Conservation (phyloP, 2,888 invertebrate species). For the Carpatolechia fugitivella region DNA sequence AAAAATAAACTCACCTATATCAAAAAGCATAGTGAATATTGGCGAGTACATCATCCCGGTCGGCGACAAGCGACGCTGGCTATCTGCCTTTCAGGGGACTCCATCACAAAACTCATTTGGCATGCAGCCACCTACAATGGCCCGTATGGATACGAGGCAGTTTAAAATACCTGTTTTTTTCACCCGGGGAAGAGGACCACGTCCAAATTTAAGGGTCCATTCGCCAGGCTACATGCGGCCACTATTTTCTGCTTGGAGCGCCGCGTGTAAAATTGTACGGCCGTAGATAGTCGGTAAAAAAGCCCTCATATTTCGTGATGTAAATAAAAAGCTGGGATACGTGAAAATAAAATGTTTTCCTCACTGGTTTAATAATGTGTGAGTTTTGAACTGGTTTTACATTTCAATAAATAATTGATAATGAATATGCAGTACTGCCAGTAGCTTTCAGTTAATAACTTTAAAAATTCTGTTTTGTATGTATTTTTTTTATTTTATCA, state of each 20-base stretch:
- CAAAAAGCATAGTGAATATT: slow-evolving; percentile 30
- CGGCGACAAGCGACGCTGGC: slow-evolving; percentile 35
- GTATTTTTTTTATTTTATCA: no score
- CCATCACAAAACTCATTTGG: slow-evolving; percentile 77
- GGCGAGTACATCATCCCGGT: slow-evolving; percentile 12
- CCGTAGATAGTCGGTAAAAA: slow-evolving; percentile 7
- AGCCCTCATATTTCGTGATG: slow-evolving; percentile 1
- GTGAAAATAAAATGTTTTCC: slow-evolving; percentile 1
- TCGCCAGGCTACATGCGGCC: slow-evolving; percentile 7
- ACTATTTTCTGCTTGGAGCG: slow-evolving; percentile 14
- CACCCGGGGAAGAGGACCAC: slow-evolving; percentile 45
- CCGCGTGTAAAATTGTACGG: slow-evolving; percentile 11
- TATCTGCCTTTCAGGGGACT: slow-evolving; percentile 64
- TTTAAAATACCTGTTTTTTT: slow-evolving; percentile 71
- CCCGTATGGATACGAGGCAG: slow-evolving; percentile 62
- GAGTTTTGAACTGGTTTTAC: not conserved
- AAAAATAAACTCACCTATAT: slow-evolving; percentile 18
- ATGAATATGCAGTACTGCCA: no score
- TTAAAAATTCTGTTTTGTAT: not conserved
- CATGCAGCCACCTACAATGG: slow-evolving; percentile 73
- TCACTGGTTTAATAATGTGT: not conserved
- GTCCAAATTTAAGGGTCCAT: slow-evolving; percentile 45
- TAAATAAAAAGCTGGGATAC: not conserved
- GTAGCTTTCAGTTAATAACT: no score
- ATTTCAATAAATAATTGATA: no score